These are phyloP conservation scores for Felis chaus DNA, from an alignment of 2,113 vertebrate species.

Conservation along the genomic window DNA sequence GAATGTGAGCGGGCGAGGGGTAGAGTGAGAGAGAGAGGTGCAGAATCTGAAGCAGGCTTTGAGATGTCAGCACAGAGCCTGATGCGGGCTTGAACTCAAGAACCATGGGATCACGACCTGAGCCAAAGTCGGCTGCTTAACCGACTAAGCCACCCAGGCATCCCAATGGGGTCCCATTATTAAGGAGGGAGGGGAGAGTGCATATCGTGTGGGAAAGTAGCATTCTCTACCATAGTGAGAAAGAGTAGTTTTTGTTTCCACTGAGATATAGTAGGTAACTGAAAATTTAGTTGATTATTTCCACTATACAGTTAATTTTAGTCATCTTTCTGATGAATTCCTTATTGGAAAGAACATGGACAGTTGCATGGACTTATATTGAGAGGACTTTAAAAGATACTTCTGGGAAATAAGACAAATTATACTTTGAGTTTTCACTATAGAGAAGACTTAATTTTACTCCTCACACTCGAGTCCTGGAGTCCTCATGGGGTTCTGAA, in stretches of 20 bases:
- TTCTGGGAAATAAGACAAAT: constrained; percentile 32
- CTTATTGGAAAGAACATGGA: not conserved
- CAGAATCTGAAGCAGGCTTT: too few species aligned
- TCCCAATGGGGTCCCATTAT: not conserved
- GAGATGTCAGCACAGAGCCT: too few species aligned
- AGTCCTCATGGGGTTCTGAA: not conserved
- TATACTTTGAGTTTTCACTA: constrained; percentile 40
- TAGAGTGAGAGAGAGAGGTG: too few species aligned
- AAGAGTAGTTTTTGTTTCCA: constrained; percentile 38
- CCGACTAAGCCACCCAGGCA: too few species aligned
- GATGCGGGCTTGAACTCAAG: too few species aligned
- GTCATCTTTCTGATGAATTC: constrained; percentile 28
- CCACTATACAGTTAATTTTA: constrained; percentile 19
- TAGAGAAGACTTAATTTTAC: constrained; percentile 7
- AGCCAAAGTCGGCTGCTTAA: too few species aligned
- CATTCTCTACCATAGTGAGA: not conserved
- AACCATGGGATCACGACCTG: too few species aligned
- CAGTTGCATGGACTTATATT: constrained; percentile 10
- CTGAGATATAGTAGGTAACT: not conserved
- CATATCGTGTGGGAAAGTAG: not conserved
- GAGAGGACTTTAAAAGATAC: constrained; percentile 12
- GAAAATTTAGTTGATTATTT: not conserved
- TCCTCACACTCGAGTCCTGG: not conserved
- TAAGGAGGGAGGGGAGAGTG: not conserved
- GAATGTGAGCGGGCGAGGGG: too few species aligned